Evolutionary conservation across 2,113 vertebrate species (phyloP).

Genomic region (Pyrgilauda ruficollis): DNA sequence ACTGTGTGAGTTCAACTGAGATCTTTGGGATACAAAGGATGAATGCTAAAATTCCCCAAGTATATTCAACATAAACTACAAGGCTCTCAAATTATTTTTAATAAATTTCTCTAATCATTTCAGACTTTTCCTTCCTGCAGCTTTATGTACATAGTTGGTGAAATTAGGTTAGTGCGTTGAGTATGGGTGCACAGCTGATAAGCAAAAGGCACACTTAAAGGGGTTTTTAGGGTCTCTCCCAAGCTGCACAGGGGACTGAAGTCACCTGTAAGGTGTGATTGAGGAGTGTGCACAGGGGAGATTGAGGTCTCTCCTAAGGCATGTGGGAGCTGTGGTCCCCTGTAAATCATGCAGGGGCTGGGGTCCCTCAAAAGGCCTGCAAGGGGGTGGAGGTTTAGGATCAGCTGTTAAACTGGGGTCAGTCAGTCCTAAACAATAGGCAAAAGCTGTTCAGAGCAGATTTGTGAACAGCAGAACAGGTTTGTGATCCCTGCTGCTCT

Average conservation of each 20-base stretch:
- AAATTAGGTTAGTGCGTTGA: fast-evolving
- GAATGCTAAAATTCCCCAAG: not conserved
- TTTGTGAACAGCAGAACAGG: too few relatives aligned
- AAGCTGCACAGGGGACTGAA: not conserved
- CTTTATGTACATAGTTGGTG: not conserved
- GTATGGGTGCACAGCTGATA: not conserved
- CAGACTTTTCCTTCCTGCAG: not conserved
- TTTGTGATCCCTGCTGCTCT: not conserved
- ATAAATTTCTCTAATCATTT: not conserved
- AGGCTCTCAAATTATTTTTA: not conserved
- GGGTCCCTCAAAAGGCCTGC: not conserved
- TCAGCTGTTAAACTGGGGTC: not conserved
- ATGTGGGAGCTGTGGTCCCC: fast-evolving
- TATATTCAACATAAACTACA: not conserved
- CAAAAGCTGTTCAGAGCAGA: not conserved
- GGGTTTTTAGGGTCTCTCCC: not conserved
- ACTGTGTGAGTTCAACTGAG: not conserved
- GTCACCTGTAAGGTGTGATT: not conserved
- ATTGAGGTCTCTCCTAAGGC: not conserved
- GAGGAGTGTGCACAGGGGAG: not conserved
- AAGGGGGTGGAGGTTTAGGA: not conserved
- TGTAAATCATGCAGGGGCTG: not conserved
- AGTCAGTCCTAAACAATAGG: not conserved
- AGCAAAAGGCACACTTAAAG: not conserved
- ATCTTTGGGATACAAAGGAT: not conserved